A percentile compares a stretch with the other conserved stretches of the same genome.
Evolutionary conservation across 1,140 invertebrate genomes (phyloP).

Genomic region (Aricia agestis): DNA sequence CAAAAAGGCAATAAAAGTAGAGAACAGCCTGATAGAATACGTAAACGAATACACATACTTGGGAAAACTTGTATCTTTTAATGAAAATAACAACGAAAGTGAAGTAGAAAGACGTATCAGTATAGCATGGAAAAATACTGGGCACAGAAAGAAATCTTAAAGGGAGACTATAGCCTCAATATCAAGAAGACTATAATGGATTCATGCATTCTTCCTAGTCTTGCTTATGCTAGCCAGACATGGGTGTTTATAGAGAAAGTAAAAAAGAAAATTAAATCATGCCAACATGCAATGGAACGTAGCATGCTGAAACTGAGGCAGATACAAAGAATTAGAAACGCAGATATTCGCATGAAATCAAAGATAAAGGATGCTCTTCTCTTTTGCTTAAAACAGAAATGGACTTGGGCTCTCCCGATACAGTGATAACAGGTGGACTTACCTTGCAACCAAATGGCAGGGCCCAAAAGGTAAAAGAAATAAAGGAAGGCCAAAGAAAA

Average conservation of each 20-base stretch:
- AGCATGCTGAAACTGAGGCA: slow-evolving; percentile 13
- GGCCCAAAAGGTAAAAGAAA: neutral
- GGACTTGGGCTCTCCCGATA: neutral
- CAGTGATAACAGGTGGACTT: slow-evolving; percentile 11
- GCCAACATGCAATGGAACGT: slow-evolving; percentile 10
- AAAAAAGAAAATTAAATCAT: slow-evolving; percentile 13
- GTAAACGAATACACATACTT: no score
- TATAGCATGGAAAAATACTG: slow-evolving; percentile 13
- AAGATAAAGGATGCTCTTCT: neutral
- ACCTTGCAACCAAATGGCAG: no score
- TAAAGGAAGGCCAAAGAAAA: no score
- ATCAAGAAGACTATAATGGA: slow-evolving; percentile 11
- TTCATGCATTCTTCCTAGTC: slow-evolving; percentile 7
- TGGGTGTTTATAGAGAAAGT: slow-evolving; percentile 5
- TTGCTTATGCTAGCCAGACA: slow-evolving; percentile 15
- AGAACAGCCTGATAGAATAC: no score
- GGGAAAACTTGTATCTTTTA: no score
- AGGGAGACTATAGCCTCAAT: slow-evolving; percentile 7
- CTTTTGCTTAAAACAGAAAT: neutral
- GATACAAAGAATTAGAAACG: neutral
- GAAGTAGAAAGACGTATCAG: neutral
- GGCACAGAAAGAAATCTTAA: slow-evolving; percentile 15
- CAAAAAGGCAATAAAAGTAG: no score
- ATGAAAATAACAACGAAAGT: neutral
- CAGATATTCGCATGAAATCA: neutral